Conservation (phyloP, 2,797 vertebrate genomes). For the Poliocrania exsul region DNA sequence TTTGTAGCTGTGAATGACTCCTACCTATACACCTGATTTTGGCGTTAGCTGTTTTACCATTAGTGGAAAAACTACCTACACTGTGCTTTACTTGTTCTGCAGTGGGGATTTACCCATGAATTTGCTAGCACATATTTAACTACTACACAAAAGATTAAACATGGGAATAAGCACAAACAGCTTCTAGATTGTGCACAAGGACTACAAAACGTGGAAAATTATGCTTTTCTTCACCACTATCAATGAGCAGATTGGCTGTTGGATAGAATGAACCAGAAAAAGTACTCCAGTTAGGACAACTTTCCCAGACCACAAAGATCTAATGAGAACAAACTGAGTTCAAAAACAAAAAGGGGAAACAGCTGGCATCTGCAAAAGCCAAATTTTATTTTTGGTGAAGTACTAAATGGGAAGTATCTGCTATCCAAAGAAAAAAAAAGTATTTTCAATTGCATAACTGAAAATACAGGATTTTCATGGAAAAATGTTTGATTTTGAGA, state of each 20-base stretch:
- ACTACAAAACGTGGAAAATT: neutral
- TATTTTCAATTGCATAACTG: neutral
- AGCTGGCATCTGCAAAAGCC: neutral
- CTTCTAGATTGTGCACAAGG: neutral
- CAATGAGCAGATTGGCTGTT: neutral
- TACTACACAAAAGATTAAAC: neutral
- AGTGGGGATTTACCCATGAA: neutral
- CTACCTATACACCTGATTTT: neutral
- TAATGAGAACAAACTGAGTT: neutral
- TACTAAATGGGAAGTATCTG: neutral
- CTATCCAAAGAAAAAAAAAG: neutral
- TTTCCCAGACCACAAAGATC: neutral
- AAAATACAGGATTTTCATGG: neutral
- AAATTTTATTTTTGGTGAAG: neutral
- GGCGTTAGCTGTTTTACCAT: neutral
- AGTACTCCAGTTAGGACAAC: neutral
- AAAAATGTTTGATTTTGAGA: neutral
- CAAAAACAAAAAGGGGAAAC: neutral
- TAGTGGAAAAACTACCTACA: neutral
- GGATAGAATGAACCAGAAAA: neutral
- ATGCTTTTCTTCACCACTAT: neutral
- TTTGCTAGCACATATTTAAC: neutral
- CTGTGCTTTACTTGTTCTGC: neutral
- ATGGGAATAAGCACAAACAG: neutral
- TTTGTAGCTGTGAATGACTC: neutral